Base-by-base conservation (phyloP, 1,140 invertebrate genomes). In the Sycobia sp. region DNA sequence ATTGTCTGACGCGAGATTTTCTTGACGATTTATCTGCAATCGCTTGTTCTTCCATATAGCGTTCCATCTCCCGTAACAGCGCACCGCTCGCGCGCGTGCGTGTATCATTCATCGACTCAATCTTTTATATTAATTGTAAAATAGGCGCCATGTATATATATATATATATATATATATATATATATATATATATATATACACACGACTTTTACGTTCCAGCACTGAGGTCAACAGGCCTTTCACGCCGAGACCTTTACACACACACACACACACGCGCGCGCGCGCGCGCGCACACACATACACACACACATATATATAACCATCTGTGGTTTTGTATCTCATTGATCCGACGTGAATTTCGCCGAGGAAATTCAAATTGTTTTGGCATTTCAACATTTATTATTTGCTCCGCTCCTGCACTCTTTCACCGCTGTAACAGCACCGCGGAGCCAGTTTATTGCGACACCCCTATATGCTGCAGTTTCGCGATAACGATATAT, bases 101-200 rank as follows among this genome's bases (percentile, higher is more conserved):
- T 13, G 59, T 18, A 53, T 60, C 38, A 61, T 53, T 53, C 49
- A 61, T 61, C 49, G 60, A 53, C 47, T 55, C 29, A 7, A 58
- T 47, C 43, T 53, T 41, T 60, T 50, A n/a, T n/a, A 60, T 60
- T 50, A 60, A 50, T 47, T 25, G 56, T 27, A 32, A 20, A 50
- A 43, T 43, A 51, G 16, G 36, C 57, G 14, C 4, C 36, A 8
- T 16, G 18, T 38, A 18, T 22, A 14, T 22, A 22, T 25, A 53
- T 16, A 39, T n/a, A 27, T n/a, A n/a, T n/a, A n/a, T n/a, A n/a
- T n/a, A n/a, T n/a, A n/a, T n/a, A n/a, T n/a, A n/a, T n/a, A n/a
- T n/a, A n/a, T n/a, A n/a, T n/a, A n/a, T n/a, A n/a, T n/a, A n/a
- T n/a, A n/a, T n/a, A n/a, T n/a, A n/a, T n/a, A 11, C 29, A 32